Conservation (phyloP, 2,888 invertebrate genomes). For the Blera fallax region DNA sequence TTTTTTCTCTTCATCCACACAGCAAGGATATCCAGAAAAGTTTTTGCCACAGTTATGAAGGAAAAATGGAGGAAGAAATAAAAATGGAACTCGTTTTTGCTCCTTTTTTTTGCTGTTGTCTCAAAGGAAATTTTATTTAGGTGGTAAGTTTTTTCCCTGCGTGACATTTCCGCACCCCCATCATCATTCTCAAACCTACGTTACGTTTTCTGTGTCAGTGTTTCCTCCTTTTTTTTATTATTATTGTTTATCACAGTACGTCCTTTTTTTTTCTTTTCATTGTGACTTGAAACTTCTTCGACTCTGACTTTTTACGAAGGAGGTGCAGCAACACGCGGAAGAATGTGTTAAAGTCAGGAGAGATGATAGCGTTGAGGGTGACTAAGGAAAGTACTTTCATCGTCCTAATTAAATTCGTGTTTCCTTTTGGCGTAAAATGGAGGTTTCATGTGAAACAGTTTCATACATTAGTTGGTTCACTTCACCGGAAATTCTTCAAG, state of each 20-base stretch:
- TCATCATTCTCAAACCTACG: not conserved
- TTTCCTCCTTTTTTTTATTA: not conserved
- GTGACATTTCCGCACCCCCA: not conserved
- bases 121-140: conserved; percentile 47
- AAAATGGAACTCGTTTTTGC: not conserved
- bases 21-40: not conserved
- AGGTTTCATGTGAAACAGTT: conserved; percentile 19
- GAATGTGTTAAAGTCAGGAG: not conserved
- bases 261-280: conserved; percentile 13
- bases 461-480: conserved; percentile 50
- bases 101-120: not conserved
- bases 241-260: not conserved
- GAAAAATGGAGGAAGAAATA: not conserved
- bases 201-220: conserved; percentile 42
- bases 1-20: not conserved
- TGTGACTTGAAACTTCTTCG: conserved; percentile 7
- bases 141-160: conserved; percentile 8
- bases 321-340: conserved; percentile 1
- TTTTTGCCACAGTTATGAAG: not conserved
- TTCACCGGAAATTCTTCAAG: conserved; percentile 36
- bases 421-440: conserved; percentile 22
- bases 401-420: conserved; percentile 61
- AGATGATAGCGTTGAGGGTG: not conserved
- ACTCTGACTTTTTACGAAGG: conserved; percentile 5
- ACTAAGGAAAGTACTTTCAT: conserved; percentile 13